Conservation (phyloP, 2,113 vertebrate genomes). For the Acanthochromis polyacanthus region DNA sequence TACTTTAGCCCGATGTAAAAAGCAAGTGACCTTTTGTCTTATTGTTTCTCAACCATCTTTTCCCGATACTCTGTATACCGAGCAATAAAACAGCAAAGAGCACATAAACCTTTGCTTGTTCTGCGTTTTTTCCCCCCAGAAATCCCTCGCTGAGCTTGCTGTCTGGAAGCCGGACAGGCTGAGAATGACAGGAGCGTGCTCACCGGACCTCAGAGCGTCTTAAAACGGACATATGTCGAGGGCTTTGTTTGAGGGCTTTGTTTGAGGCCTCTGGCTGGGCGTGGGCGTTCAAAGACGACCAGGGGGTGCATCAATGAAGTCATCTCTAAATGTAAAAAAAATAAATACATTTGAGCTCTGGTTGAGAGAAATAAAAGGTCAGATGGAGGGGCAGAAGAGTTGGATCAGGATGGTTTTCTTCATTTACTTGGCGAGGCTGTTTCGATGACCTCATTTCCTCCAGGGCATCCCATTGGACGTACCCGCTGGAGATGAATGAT, state of each 20-base stretch:
- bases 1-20: conserved; percentile 22
- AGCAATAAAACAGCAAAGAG: conserved; percentile 39
- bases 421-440: conserved; percentile 43
- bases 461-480: conserved; percentile 83
- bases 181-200: conserved; percentile 43
- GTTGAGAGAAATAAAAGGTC: conserved; percentile 58
- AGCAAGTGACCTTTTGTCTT: neutral
- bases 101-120: conserved; percentile 38
- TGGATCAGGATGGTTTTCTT: conserved; percentile 57
- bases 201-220: conserved; percentile 44
- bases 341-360: neutral
- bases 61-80: neutral
- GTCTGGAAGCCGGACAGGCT: conserved; percentile 48
- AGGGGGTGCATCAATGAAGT: conserved; percentile 65
- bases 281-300: conserved; percentile 67
- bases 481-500: conserved; percentile 83
- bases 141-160: conserved; percentile 30
- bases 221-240: conserved; percentile 72
- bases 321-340: conserved; percentile 54
- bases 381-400: conserved; percentile 36
- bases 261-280: conserved; percentile 43
- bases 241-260: conserved; percentile 57
- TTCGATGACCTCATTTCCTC: conserved; percentile 88
- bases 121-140: neutral
- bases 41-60: neutral